Percentiles rank a stretch among this genome's conserved stretches.
These are phyloP conservation scores for Pipra filicauda DNA, from an alignment of 2,113 vertebrate species.

Conservation along the genomic window DNA sequence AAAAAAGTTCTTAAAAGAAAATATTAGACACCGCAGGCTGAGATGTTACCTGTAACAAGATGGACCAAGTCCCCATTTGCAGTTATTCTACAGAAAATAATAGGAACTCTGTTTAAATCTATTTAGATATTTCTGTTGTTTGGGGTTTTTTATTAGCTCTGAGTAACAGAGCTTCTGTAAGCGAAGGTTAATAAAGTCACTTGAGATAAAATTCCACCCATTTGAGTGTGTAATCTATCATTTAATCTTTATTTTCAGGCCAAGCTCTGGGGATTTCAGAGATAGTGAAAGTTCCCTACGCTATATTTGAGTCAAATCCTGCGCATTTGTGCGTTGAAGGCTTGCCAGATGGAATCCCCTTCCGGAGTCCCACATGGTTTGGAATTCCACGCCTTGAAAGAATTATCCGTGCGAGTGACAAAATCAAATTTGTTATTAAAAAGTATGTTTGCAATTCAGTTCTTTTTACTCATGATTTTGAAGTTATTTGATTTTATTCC, in stretches of 20 bases:
- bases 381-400: slow-evolving; percentile 83
- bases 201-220: not conserved
- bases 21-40: not conserved
- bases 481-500: not conserved
- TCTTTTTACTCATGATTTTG: not conserved
- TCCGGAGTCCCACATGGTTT: slow-evolving; percentile 82
- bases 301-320: slow-evolving; percentile 75
- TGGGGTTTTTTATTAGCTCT: not conserved
- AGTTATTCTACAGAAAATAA: not conserved
- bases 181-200: not conserved
- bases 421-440: slow-evolving; percentile 79
- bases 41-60: not conserved
- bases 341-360: slow-evolving; percentile 81
- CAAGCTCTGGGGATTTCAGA: slow-evolving; percentile 77
- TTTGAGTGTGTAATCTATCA: not conserved
- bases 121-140: not conserved
- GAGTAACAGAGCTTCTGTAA: not conserved
- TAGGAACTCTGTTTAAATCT: not conserved
- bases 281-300: slow-evolving; percentile 77
- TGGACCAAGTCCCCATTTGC: not conserved
- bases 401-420: slow-evolving; percentile 74
- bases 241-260: slow-evolving; percentile 55
- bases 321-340: slow-evolving; percentile 75
- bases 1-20: not conserved
- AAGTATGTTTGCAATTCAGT: slow-evolving; percentile 68